phyloP scores from a whole-genome alignment of 2,888 invertebrate genomes.

The Orthosia gracilis region DNA sequence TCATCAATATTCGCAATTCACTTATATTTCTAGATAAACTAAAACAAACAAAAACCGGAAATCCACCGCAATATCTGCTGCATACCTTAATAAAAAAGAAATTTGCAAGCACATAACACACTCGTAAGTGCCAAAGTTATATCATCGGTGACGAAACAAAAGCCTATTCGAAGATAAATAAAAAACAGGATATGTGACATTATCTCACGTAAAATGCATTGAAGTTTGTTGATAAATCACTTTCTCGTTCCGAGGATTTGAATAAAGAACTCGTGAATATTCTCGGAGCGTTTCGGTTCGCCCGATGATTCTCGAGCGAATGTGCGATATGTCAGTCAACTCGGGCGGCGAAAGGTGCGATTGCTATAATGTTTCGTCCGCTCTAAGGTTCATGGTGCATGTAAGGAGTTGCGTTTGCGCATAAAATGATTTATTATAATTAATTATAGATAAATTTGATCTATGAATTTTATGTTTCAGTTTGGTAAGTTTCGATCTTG shows the following conservation, averaged over 20 bases:
- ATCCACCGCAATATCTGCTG: constrained; percentile 20
- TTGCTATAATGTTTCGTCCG: constrained; percentile 7
- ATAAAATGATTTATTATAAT: constrained; percentile 47
- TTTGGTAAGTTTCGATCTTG: constrained; percentile 5
- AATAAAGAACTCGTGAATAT: constrained; percentile 81
- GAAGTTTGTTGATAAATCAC: constrained; percentile 73
- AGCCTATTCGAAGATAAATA: constrained; percentile 64
- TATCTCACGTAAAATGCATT: constrained; percentile 63
- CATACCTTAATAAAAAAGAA: constrained; percentile 54
- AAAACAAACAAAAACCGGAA: constrained; percentile 33
- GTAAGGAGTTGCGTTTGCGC: background rate
- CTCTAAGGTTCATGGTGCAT: constrained; percentile 37
- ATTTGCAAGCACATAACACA: constrained; percentile 51
- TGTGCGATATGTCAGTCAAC: constrained; percentile 66
- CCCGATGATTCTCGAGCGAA: constrained; percentile 65
- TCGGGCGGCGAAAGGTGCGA: constrained; percentile 58
- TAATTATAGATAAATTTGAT: constrained; percentile 21
- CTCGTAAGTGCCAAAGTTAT: constrained; percentile 54
- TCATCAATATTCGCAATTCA: background rate
- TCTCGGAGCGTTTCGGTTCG: constrained; percentile 72
- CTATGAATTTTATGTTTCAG: background rate
- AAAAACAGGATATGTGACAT: constrained; percentile 68
- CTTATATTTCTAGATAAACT: background rate
- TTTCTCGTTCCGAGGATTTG: constrained; percentile 81
- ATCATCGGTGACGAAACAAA: constrained; percentile 64